These are phyloP conservation scores for Hypotaenidia philippensis DNA, from an alignment of 2,797 vertebrate genomes.

Conservation along the genomic window DNA sequence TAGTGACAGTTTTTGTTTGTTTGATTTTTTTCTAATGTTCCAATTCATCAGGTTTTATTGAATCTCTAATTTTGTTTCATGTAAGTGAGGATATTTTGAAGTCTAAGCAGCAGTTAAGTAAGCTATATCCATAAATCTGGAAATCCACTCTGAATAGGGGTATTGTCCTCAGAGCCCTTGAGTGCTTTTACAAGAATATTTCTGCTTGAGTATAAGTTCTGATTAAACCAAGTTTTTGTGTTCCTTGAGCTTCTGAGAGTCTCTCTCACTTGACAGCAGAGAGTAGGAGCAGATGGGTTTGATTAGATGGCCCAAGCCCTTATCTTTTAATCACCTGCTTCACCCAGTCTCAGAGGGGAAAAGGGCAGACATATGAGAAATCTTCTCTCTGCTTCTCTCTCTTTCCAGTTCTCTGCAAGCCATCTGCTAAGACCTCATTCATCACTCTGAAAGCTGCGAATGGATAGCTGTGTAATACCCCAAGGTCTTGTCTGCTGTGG, in stretches of 20 bases:
- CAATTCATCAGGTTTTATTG: not conserved
- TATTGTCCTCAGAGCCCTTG: not conserved
- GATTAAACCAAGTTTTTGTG: conserved; percentile 51
- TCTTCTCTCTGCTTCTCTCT: conserved; percentile 30
- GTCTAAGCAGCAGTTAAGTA: not conserved
- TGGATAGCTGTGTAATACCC: conserved; percentile 69
- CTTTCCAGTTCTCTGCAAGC: conserved; percentile 73
- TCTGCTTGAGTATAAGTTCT: not conserved
- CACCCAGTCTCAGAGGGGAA: conserved; percentile 5
- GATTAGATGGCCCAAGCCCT: conserved; percentile 61
- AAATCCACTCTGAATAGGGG: conserved; percentile 22
- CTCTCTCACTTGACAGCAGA: conserved; percentile 31
- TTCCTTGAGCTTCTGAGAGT: conserved; percentile 42
- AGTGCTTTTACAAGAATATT: conserved; percentile 35
- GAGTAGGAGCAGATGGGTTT: conserved; percentile 68
- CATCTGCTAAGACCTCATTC: conserved; percentile 81
- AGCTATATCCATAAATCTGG: not conserved
- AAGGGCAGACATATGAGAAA: conserved; percentile 72
- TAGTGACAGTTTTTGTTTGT: not conserved
- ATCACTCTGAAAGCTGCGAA: conserved; percentile 79
- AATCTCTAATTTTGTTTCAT: conserved; percentile 26
- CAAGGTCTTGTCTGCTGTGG: conserved; percentile 62
- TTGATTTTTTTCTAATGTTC: not conserved
- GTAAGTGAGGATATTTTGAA: conserved; percentile 5
- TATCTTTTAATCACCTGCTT: conserved; percentile 72